Evolutionary conservation across 2,888 invertebrate species (phyloP).

Genomic region (Drosophila melanosoma): DNA sequence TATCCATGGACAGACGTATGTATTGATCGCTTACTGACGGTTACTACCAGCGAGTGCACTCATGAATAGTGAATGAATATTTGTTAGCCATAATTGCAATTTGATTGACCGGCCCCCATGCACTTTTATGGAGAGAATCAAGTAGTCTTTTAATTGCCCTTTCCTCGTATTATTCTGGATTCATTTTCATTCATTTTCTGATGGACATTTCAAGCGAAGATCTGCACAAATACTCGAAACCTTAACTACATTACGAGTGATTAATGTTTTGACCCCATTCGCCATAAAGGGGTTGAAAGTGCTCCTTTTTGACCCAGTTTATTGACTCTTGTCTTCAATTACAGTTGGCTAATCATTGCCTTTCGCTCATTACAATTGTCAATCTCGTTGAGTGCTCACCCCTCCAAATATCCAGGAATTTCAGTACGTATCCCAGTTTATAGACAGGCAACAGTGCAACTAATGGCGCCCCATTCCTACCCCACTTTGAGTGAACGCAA

Average conservation of each 20-base stretch:
- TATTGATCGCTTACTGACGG: slow-evolving; percentile 13
- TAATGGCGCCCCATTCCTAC: slow-evolving; percentile 37
- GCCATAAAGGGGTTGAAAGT: not conserved
- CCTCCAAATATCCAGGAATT: not conserved
- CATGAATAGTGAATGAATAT: slow-evolving; percentile 57
- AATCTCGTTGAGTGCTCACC: slow-evolving; percentile 54
- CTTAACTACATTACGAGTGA: not conserved
- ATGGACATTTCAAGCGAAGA: slow-evolving; percentile 52
- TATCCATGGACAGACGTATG: slow-evolving; percentile 20
- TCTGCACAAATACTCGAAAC: slow-evolving; percentile 37
- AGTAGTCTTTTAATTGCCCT: slow-evolving; percentile 31
- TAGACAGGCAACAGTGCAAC: slow-evolving; percentile 28
- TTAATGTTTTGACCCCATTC: slow-evolving; percentile 25
- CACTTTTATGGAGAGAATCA: slow-evolving; percentile 25
- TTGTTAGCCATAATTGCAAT: slow-evolving; percentile 51
- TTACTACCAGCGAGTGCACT: slow-evolving; percentile 27
- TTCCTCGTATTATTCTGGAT: not conserved
- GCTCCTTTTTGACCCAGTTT: slow-evolving; percentile 55
- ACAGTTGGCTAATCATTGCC: slow-evolving; percentile 60
- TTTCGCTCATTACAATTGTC: slow-evolving; percentile 61
- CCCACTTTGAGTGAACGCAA: slow-evolving; percentile 32
- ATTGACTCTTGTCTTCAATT: slow-evolving; percentile 54
- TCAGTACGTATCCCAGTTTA: not conserved
- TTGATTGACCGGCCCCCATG: slow-evolving; percentile 26
- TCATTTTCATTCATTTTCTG: slow-evolving; percentile 25